Evolutionary conservation across 2,113 vertebrate species (phyloP), one percentile per base, ranked within the genome.

Genomic region (Muscicapa adusta): DNA sequence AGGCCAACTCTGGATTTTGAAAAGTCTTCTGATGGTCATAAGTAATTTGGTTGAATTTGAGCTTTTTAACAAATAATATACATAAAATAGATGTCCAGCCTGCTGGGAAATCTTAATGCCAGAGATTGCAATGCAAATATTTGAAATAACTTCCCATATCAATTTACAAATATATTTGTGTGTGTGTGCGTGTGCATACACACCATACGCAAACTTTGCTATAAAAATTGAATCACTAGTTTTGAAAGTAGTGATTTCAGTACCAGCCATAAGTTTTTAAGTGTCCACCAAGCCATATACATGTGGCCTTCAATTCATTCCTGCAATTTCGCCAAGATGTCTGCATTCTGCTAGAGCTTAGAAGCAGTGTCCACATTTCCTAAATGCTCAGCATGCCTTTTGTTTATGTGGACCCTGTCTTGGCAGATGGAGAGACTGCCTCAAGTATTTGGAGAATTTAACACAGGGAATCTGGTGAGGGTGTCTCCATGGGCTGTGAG

Each of bases 361-460:
- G 70, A 71, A 93, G 63, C 77, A 66, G 47, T 25, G 80, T 95
- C 96, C 96, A 71, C 88, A 92, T 95, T 95, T 93, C 92, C 71
- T 92, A 68, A 90, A 89, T 91, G 60, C 60, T 96, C 77, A 60
- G 5, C 38, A 40, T 93, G 61, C 83, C 31, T 83, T 93, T 85
- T 91, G 48, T 94, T 95, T 96, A 91, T 94, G 82, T 89, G 89
- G 72, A 91, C 56, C 25, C n/a, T 0, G 3, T 66, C 56, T 68
- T 40, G 56, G 72, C 93, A 96, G 89, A 93, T 94, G 85, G 85
- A 93, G 36, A 85, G 29, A 20, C 62, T 91, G 80, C 28, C 68
- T 93, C 62, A 93, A 85, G 40, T 88, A 85, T 96, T 63, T 84
- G 53, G 31, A 85, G 71, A 91, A 96, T 96, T 91, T 85, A 51